Evolutionary conservation across 2,888 invertebrate genomes (phyloP), one percentile per base, ranked within the genome.

Genomic region (Copidosoma aretas): DNA sequence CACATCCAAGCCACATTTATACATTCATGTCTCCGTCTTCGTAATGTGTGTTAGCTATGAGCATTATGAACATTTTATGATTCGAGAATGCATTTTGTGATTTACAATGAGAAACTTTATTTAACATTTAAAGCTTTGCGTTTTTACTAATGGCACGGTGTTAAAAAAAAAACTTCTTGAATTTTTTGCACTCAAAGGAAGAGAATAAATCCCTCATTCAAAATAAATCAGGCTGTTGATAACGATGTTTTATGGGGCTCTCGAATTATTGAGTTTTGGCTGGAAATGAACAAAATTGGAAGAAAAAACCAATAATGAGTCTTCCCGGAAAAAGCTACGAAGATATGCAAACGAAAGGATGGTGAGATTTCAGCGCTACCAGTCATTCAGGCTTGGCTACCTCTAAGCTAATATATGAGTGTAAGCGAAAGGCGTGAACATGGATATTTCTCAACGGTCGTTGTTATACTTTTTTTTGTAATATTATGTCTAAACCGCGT

Each of bases 251-350:
- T 64, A 57, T 51, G 32, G 32, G 43, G 2, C 41, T 10, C 21
- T 17, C 58, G 19, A 19, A 25, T 25, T 32, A 39, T 52, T 58
- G 0, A 21, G 22, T 49, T 52, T 57, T 41, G 39, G 49, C 14
- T 21, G 41, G 22, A 15, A 43, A 19, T n/a, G 39, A 39, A 32
- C 32, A 21, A 19, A 43, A 53, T 41, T 0, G 15, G 43, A 39
- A 39, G 39, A 61, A 67, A 67, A 67, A 61, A 41, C 61, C 51
- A 39, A 56, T 66, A 60, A 66, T 56, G 60, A 66, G 60, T 66
- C 39, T 49, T 22, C 14, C 41, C 10, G 10, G 24, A 4, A 32
- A 39, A 53, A 53, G 51, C 61, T 43, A 24, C 46, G 43, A 22
- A 43, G 52, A 67, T 67, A 62, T 62, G 62, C 53, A 57, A 67